Conservation (phyloP, 1,140 invertebrate species). For the Capitella teleta region DNA sequence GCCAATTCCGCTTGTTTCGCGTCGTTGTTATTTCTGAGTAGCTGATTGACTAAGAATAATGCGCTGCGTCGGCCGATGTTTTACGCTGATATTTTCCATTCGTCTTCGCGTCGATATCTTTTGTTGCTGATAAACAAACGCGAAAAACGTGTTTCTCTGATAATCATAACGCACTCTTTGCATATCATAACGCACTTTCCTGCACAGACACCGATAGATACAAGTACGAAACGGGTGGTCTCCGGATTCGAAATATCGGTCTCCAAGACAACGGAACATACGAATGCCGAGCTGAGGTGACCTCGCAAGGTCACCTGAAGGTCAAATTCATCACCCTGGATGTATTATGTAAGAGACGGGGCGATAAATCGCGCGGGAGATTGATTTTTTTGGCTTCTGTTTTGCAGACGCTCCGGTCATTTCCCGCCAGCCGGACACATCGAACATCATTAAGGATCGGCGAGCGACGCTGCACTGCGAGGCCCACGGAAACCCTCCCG, state of each 20-base stretch:
- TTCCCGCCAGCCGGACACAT: background rate
- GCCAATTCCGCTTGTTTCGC: too few species aligned
- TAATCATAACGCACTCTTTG: too few species aligned
- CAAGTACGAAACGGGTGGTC: background rate
- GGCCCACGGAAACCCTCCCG: constrained; percentile 3
- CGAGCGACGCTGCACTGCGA: constrained; percentile 6
- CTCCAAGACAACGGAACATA: constrained; percentile 7
- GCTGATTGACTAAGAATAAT: too few species aligned
- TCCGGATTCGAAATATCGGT: background rate
- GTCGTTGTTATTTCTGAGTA: too few species aligned
- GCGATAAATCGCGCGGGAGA: background rate
- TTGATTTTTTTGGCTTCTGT: background rate
- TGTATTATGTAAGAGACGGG: constrained; percentile 11
- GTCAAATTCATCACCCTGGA: constrained; percentile 7
- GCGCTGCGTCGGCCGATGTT: too few species aligned
- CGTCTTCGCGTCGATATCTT: too few species aligned
- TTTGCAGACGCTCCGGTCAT: constrained; percentile 9
- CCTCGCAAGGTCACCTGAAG: constrained; percentile 8
- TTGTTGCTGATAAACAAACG: too few species aligned
- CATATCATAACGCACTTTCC: too few species aligned
- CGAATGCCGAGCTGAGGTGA: constrained; percentile 11
- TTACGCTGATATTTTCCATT: too few species aligned
- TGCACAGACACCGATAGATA: background rate
- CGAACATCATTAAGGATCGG: background rate
- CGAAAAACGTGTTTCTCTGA: too few species aligned